Percentiles rank a stretch among this genome's conserved stretches.
These are phyloP conservation scores for Rachycentron canadum DNA, from an alignment of 2,797 vertebrate genomes.

Conservation along the genomic window DNA sequence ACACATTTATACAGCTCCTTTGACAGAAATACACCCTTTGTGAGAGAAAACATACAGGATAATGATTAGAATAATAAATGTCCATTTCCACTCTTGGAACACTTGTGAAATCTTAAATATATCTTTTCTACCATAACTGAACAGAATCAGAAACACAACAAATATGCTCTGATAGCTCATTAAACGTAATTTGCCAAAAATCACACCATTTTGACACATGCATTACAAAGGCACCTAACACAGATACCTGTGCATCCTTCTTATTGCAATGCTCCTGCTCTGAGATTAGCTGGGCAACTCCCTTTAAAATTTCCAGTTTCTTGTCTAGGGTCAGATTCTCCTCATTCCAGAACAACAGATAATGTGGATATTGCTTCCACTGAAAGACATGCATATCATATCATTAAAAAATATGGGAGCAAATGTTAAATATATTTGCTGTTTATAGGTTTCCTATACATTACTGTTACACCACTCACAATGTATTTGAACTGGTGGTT, in stretches of 20 bases:
- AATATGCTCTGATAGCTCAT: not conserved
- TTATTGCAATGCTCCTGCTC: slow-evolving; percentile 18
- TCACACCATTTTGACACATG: not conserved
- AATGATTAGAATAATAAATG: not conserved
- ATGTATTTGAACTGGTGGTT: slow-evolving; percentile 57
- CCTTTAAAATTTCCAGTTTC: slow-evolving; percentile 23
- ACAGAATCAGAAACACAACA: too few relatives aligned
- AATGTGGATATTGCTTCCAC: not conserved
- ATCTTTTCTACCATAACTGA: not conserved
- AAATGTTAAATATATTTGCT: not conserved
- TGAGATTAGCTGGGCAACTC: slow-evolving; percentile 1
- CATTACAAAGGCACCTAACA: not conserved
- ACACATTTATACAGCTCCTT: slow-evolving; percentile 43
- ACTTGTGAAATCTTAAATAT: not conserved
- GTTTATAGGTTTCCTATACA: not conserved
- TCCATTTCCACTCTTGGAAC: not conserved
- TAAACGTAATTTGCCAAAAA: not conserved
- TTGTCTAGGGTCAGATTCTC: not conserved
- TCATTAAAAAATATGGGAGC: not conserved
- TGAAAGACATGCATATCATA: slow-evolving; percentile 42
- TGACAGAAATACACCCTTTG: slow-evolving; percentile 60
- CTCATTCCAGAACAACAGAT: slow-evolving; percentile 33
- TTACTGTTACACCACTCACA: slow-evolving; percentile 53
- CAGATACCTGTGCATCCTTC: slow-evolving; percentile 66
- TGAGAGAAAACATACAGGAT: slow-evolving; percentile 17